A percentile compares a stretch with the other conserved stretches of the same genome.
Evolutionary conservation across 2,797 vertebrate species (phyloP).

Genomic region (Ataeniobius toweri): DNA sequence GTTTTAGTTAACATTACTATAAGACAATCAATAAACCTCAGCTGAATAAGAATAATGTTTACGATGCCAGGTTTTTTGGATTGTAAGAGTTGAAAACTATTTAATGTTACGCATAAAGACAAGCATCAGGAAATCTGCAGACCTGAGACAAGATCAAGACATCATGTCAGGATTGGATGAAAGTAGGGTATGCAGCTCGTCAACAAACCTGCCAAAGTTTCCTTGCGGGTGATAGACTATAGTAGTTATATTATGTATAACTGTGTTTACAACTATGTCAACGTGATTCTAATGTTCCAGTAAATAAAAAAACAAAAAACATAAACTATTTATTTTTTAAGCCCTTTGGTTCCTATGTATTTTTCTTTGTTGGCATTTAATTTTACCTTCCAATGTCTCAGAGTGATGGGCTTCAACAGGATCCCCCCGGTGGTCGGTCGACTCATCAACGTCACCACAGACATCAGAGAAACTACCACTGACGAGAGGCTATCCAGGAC

Average conservation of each 20-base stretch:
- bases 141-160: neutral
- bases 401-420: conserved; percentile 86
- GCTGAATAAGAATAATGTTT: neutral
- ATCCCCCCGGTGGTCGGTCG: conserved; percentile 86
- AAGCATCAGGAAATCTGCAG: neutral
- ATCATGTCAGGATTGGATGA: neutral
- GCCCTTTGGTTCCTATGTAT: neutral
- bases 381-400: conserved; percentile 39
- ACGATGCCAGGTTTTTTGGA: no score
- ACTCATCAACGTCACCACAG: conserved; percentile 82
- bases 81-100: no score
- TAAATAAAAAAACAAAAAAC: neutral
- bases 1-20: neutral
- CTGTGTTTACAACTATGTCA: neutral
- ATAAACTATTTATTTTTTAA: neutral
- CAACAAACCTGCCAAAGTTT: neutral
- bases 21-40: neutral
- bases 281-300: neutral
- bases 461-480: conserved; percentile 84
- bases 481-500: conserved; percentile 83
- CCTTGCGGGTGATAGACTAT: neutral
- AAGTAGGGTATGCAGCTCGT: neutral
- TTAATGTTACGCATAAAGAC: no score
- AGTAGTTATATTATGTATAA: neutral
- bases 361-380: neutral